These are phyloP conservation scores for Calliphora vomitoria DNA, from an alignment of 2,888 invertebrate genomes.

Conservation along the genomic window DNA sequence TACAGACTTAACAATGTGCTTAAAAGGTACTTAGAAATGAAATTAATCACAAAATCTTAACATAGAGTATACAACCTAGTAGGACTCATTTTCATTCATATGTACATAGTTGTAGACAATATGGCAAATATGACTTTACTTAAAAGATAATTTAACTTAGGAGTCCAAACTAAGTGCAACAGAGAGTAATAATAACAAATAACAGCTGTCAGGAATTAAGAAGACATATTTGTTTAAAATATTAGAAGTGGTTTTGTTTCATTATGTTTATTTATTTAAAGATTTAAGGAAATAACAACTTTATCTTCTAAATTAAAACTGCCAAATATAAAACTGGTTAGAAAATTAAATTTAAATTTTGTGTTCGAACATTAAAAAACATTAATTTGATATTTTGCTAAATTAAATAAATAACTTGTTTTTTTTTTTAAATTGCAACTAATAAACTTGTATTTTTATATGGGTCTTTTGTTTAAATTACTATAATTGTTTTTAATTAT, in stretches of 20 bases:
- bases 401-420: not conserved
- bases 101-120: not conserved
- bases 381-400: not conserved
- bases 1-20: constrained; percentile 23
- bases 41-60: constrained; percentile 50
- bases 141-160: constrained; percentile 19
- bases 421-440: not conserved
- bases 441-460: not conserved
- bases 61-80: not conserved
- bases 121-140: constrained; percentile 3
- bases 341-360: not conserved
- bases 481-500: constrained; percentile 30
- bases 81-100: not conserved
- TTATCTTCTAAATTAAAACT: not conserved
- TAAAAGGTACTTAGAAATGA: constrained; percentile 27
- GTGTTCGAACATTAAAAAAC: not conserved
- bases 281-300: constrained; percentile 26
- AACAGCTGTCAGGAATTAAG: constrained; percentile 19
- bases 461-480: not conserved
- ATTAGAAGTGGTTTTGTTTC: not conserved
- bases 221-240: not conserved
- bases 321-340: constrained; percentile 20
- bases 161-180: not conserved
- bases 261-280: not conserved
- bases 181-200: not conserved